Evolutionary conservation across 2,113 vertebrate species (phyloP).

Genomic region (Collichthys lucidus): DNA sequence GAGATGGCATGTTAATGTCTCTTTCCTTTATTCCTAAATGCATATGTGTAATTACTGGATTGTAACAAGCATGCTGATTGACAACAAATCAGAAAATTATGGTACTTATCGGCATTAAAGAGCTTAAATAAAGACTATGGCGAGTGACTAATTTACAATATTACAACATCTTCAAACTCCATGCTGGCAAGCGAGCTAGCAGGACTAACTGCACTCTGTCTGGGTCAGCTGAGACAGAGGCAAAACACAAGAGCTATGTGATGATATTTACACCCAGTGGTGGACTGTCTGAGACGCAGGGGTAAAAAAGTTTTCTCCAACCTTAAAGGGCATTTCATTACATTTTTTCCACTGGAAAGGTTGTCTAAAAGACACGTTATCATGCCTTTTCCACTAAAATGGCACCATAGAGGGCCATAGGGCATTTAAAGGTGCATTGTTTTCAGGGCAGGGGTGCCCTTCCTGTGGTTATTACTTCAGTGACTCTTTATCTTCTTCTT

Average conservation of each 20-base stretch:
- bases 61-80: neutral
- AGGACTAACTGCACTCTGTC: slow-evolving; percentile 8
- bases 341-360: too few relatives aligned
- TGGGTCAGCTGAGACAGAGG: neutral
- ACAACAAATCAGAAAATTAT: too few relatives aligned
- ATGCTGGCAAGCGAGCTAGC: neutral
- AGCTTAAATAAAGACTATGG: neutral
- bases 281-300: neutral
- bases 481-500: too few relatives aligned
- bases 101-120: neutral
- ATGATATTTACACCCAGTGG: neutral
- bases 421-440: too few relatives aligned
- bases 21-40: neutral
- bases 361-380: neutral
- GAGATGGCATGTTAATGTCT: neutral
- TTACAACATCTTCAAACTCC: neutral
- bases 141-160: slow-evolving; percentile 8
- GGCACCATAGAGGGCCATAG: neutral
- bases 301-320: too few relatives aligned
- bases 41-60: neutral
- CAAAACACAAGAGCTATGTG: neutral
- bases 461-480: neutral
- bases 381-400: neutral
- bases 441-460: neutral
- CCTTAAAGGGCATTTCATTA: too few relatives aligned